Evolutionary conservation across 2,797 vertebrate species (phyloP).

Genomic region (Sphaeramia orbicularis): DNA sequence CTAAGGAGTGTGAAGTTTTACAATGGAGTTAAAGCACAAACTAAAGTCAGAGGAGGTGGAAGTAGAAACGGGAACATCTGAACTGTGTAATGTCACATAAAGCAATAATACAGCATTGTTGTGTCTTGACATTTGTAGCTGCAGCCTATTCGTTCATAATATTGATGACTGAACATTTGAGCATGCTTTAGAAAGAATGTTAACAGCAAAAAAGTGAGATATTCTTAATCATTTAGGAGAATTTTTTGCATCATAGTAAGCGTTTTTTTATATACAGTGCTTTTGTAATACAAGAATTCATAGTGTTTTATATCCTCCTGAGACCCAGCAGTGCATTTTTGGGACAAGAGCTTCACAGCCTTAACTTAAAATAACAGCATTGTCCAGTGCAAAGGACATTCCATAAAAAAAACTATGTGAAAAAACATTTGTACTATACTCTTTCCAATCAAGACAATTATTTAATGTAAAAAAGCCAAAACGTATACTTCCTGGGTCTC

Average conservation of each 20-base stretch:
- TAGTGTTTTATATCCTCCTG: too few species aligned
- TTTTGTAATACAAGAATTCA: too few species aligned
- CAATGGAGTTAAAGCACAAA: slow-evolving; percentile 1
- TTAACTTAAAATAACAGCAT: too few species aligned
- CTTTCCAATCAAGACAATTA: too few species aligned
- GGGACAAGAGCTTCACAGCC: too few species aligned
- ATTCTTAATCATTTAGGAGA: neutral
- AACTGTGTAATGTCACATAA: neutral
- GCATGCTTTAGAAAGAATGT: neutral
- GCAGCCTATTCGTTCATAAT: neutral
- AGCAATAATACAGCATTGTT: neutral
- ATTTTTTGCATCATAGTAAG: neutral
- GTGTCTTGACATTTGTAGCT: neutral
- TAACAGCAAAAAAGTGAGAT: neutral
- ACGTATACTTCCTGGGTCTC: too few species aligned
- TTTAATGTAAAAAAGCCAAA: too few species aligned
- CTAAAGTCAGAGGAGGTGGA: slow-evolving; percentile 26
- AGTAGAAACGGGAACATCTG: slow-evolving; percentile 25
- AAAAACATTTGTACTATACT: too few species aligned
- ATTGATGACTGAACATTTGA: neutral
- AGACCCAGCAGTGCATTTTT: too few species aligned
- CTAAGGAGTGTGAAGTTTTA: slow-evolving; percentile 26
- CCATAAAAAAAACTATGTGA: too few species aligned
- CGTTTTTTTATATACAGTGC: too few species aligned
- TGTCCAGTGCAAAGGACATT: too few species aligned